phyloP scores from a whole-genome alignment of 2,113 vertebrate species.

The Mesitornis unicolor region DNA sequence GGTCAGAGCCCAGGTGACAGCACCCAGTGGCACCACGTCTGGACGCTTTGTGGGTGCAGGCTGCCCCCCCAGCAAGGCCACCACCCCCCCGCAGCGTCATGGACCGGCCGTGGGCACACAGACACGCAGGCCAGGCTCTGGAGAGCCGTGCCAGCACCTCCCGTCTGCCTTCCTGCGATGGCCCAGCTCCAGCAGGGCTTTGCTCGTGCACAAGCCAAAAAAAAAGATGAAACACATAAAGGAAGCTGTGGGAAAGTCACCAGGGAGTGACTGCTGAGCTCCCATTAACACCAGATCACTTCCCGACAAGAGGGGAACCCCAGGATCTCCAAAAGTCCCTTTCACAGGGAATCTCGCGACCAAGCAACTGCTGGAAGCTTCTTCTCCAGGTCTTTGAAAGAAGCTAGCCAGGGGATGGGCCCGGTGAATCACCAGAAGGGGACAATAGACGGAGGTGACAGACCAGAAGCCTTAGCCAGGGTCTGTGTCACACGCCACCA shows the following conservation, averaged over 20 bases:
- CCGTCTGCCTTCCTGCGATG: not conserved
- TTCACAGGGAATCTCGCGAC: not conserved
- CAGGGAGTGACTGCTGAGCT: not conserved
- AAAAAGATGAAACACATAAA: not conserved
- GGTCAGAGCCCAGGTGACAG: not conserved
- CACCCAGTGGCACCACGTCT: not conserved
- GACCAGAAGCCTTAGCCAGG: not conserved
- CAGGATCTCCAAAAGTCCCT: not conserved
- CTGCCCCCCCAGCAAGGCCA: not conserved
- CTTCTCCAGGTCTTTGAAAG: not conserved
- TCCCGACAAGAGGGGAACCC: not conserved
- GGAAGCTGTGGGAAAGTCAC: not conserved
- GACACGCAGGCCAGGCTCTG: not conserved
- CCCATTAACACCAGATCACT: rapidly evolving
- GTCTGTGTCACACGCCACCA: too few relatives aligned
- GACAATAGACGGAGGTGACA: rapidly evolving
- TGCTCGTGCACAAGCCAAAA: not conserved
- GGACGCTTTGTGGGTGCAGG: rapidly evolving
- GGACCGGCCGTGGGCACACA: rapidly evolving
- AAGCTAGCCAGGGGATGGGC: not conserved
- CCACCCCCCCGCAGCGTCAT: too few relatives aligned
- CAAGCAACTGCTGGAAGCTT: not conserved
- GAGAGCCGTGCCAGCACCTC: not conserved
- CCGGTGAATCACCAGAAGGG: not conserved
- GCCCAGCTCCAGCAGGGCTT: too few relatives aligned